phyloP scores from a whole-genome alignment of 1,140 invertebrate species.

The Schmidtea mediterranea region DNA sequence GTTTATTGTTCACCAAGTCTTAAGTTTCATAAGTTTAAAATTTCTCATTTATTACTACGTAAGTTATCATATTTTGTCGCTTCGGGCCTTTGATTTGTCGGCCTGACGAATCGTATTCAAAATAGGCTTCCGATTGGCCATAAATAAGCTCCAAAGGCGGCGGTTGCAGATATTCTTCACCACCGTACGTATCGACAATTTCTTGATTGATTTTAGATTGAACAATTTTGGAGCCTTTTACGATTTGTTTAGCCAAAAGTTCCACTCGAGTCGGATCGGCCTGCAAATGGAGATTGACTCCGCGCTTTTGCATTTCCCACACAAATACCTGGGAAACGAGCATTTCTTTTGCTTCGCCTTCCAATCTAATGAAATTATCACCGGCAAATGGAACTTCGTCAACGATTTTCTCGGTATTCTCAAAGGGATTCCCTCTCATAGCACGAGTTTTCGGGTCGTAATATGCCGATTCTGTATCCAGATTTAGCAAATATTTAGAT shows the following conservation, averaged over 20 bases:
- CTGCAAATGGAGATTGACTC: constrained; percentile 65
- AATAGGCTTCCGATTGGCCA: constrained; percentile 45
- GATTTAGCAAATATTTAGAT: constrained; percentile 82
- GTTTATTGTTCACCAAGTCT: constrained; percentile 43
- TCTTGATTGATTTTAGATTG: too few species aligned
- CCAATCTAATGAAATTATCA: constrained; percentile 76
- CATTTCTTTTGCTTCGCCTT: constrained; percentile 67
- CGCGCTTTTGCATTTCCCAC: constrained; percentile 67
- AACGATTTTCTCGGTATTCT: constrained; percentile 12
- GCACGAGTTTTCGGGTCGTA: constrained; percentile 94
- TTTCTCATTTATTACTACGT: too few species aligned
- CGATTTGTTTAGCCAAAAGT: too few species aligned
- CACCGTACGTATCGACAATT: too few species aligned
- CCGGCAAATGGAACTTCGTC: constrained; percentile 33
- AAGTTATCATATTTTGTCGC: constrained; percentile 44
- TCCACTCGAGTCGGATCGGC: constrained; percentile 93
- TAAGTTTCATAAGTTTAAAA: too few species aligned
- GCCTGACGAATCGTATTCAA: constrained; percentile 75
- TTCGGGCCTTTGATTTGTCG: constrained; percentile 58
- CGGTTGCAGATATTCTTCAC: constrained; percentile 58
- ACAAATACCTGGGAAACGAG: constrained; percentile 77
- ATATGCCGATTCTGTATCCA: constrained; percentile 84
- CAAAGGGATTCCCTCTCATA: constrained; percentile 81
- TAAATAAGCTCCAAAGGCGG: constrained; percentile 50
- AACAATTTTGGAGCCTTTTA: too few species aligned